phyloP scores from a whole-genome alignment of 1,140 invertebrate genomes.

The Macrocentrus cingulum region DNA sequence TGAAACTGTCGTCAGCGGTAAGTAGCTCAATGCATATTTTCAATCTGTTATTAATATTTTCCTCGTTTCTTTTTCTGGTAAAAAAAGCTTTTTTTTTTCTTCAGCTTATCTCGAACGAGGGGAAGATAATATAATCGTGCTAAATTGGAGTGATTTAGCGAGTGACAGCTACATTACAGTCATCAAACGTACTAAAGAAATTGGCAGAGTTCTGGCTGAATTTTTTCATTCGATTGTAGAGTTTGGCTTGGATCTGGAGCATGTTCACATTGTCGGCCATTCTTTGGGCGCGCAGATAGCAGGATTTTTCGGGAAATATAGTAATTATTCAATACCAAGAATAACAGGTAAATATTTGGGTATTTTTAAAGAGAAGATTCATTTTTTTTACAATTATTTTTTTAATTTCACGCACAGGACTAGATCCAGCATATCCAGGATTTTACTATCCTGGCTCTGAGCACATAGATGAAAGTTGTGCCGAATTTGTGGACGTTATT shows the following conservation, averaged over 20 bases:
- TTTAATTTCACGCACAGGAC: slow-evolving; percentile 40
- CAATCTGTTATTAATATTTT: too few species aligned
- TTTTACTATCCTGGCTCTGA: slow-evolving; percentile 63
- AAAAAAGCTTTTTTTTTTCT: slow-evolving; percentile 1
- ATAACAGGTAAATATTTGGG: slow-evolving; percentile 29
- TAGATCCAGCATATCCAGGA: slow-evolving; percentile 65
- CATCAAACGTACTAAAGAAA: not conserved
- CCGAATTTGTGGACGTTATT: slow-evolving; percentile 69
- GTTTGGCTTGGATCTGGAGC: slow-evolving; percentile 29
- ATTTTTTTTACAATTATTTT: not conserved
- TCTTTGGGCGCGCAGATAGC: slow-evolving; percentile 46
- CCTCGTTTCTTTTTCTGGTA: too few species aligned
- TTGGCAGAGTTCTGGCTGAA: slow-evolving; percentile 16
- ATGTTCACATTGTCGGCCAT: slow-evolving; percentile 47
- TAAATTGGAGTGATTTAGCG: slow-evolving; percentile 31
- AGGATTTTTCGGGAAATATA: slow-evolving; percentile 40
- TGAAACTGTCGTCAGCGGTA: slow-evolving; percentile 27
- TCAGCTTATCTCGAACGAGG: slow-evolving; percentile 28
- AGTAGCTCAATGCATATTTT: not conserved
- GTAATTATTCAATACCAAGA: slow-evolving; percentile 21
- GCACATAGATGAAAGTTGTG: slow-evolving; percentile 67
- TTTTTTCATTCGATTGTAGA: slow-evolving; percentile 23
- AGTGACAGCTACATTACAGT: slow-evolving; percentile 20
- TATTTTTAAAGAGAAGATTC: not conserved
- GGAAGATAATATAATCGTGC: slow-evolving; percentile 25